Evolutionary conservation across 2,797 vertebrate species (phyloP), one percentile per base, ranked within the genome.

Genomic region (Sebastes goodei): DNA sequence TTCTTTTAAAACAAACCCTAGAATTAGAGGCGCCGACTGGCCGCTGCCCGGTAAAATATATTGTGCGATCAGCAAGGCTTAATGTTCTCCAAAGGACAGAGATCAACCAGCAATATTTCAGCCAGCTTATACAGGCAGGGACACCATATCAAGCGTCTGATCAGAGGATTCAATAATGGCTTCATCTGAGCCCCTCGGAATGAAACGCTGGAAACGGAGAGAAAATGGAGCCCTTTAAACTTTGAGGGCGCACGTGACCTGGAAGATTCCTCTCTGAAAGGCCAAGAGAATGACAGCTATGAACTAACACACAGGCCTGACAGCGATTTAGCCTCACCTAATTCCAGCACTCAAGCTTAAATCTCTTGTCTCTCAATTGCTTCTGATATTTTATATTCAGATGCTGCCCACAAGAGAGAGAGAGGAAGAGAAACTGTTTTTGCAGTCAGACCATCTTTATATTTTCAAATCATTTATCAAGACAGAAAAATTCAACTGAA

Each of bases 161-260:
- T 94, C 89, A 83, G 21, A 82, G 72, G 76, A 80, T 88, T 93
- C 83, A 90, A 89, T 91, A 86, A 87, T 75, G 69, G 87, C 78
- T 89, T 91, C 77, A 78, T 83, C 78, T 78, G 82, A 81, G 84
- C 82, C 64, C 61, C 62, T 65, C 17, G 0, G 69, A 90, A 71
- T 76, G 74, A 90, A 92, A 81, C 35, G 76, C 71, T 29, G 64
- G 53, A 81, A 75, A 86, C 12, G 9, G 78, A 84, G 82, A 88
- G 82, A 88, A 85, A 88, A 89, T 76, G 20, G 23, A 82, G 83
- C 73, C 61, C 83, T 89, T 80, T 90, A 88, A 86, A 89, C 82
- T 89, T 74, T 14, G 59, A 82, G 74, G 71, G 42, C 1, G 8
- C 77, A 70, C 62, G 71, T 89, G 86, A 86, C 81, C 86, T 84